phyloP scores from a whole-genome alignment of 2,888 invertebrate species.

The Macrosoma leucophasiata region DNA sequence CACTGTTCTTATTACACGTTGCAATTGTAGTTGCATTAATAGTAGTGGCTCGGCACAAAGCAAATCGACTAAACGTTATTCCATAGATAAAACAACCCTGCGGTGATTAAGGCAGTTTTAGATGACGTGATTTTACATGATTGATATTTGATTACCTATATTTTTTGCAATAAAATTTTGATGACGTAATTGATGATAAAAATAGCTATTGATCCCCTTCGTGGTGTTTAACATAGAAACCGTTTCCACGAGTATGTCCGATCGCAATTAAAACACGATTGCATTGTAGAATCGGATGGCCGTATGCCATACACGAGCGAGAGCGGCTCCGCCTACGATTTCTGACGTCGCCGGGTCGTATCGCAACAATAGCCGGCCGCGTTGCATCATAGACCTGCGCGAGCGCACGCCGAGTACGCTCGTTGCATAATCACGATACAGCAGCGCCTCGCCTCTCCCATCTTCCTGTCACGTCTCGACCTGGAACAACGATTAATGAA shows the following conservation, averaged over 20 bases:
- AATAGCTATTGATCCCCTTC: too few relatives aligned
- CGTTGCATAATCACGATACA: slow-evolving; percentile 24
- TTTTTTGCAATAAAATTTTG: too few relatives aligned
- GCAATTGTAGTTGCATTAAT: slow-evolving; percentile 33
- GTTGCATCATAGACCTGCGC: slow-evolving; percentile 32
- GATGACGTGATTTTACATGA: too few relatives aligned
- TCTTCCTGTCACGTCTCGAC: too few relatives aligned
- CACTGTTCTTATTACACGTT: slow-evolving; percentile 35
- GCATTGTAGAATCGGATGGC: slow-evolving; percentile 10
- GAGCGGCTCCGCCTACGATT: slow-evolving; percentile 25
- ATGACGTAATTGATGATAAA: too few relatives aligned
- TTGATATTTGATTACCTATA: too few relatives aligned
- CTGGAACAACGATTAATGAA: too few relatives aligned
- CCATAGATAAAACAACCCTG: slow-evolving; percentile 9
- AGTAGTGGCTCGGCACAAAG: slow-evolving; percentile 17
- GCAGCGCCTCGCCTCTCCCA: slow-evolving; percentile 17
- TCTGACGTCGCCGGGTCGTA: slow-evolving; percentile 32
- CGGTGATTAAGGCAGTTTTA: too few relatives aligned
- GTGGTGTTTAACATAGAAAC: too few relatives aligned
- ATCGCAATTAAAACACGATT: slow-evolving; percentile 9
- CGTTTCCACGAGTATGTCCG: slow-evolving; percentile 7
- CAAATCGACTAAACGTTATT: slow-evolving; percentile 9
- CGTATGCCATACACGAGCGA: slow-evolving; percentile 15
- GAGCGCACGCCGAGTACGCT: slow-evolving; percentile 19
- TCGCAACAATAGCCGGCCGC: slow-evolving; percentile 29